Conservation (phyloP, 2,797 vertebrate species). For the Paguma larvata region DNA sequence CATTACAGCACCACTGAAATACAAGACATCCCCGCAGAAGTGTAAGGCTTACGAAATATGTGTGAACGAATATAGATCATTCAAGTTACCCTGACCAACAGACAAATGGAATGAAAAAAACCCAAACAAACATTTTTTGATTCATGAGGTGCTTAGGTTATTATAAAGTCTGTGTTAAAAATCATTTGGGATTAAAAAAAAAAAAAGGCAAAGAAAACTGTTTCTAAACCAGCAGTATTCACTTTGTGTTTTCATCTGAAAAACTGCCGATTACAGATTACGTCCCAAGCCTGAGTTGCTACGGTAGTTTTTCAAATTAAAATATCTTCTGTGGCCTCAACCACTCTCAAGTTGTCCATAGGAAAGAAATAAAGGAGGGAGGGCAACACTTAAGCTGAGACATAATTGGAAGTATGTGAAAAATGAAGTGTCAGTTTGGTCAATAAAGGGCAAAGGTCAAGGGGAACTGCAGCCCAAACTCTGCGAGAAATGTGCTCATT, state of each 20-base stretch:
- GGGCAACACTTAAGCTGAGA: slow-evolving; percentile 91
- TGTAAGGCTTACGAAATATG: slow-evolving; percentile 71
- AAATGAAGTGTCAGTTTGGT: slow-evolving; percentile 99
- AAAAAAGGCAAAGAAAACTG: background rate
- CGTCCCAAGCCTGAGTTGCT: slow-evolving; percentile 86
- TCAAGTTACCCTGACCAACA: slow-evolving; percentile 86
- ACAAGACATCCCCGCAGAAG: slow-evolving; percentile 83
- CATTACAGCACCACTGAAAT: slow-evolving; percentile 78
- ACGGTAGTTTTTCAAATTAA: slow-evolving; percentile 91
- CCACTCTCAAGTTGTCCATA: slow-evolving; percentile 87
- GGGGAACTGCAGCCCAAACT: slow-evolving; percentile 94
- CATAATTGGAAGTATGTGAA: slow-evolving; percentile 99
- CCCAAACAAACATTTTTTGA: background rate
- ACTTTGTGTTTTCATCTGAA: slow-evolving; percentile 80
- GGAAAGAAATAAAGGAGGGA: slow-evolving; percentile 91
- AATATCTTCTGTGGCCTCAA: slow-evolving; percentile 89
- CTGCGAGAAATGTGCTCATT: slow-evolving; percentile 96
- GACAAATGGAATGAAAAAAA: slow-evolving; percentile 77
- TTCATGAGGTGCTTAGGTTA: slow-evolving; percentile 33
- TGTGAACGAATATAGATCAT: slow-evolving; percentile 76
- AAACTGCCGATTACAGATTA: slow-evolving; percentile 88
- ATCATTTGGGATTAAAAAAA: background rate
- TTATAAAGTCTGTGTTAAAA: slow-evolving; percentile 58
- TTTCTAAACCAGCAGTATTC: slow-evolving; percentile 79
- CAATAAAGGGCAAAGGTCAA: slow-evolving; percentile 98